A percentile compares a stretch with the other conserved stretches of the same genome.
These are phyloP conservation scores for Sipha flava DNA, from an alignment of 1,140 invertebrate species.

Conservation along the genomic window DNA sequence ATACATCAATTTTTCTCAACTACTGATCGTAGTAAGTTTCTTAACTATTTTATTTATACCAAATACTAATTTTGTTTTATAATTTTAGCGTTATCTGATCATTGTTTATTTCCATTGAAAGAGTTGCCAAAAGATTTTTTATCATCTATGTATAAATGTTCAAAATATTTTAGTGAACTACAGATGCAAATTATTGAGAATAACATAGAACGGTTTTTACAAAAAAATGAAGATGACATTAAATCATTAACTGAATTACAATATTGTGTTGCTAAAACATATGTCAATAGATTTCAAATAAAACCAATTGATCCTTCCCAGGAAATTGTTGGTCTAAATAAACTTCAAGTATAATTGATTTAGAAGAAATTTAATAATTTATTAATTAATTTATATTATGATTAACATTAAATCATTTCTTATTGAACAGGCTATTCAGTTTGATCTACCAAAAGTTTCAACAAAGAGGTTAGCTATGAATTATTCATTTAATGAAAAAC, in stretches of 20 bases:
- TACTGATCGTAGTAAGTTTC: conserved; percentile 1
- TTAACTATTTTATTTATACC: background rate
- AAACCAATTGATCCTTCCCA: background rate
- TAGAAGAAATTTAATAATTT: background rate
- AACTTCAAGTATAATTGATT: background rate
- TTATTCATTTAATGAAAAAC: conserved; percentile 18
- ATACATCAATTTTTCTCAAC: background rate
- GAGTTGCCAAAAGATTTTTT: conserved; percentile 14
- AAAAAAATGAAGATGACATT: background rate
- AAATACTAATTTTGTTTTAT: background rate
- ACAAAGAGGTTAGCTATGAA: background rate
- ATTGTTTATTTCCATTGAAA: conserved; percentile 2
- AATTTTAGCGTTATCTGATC: background rate
- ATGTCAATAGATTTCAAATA: background rate
- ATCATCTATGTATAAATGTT: conserved; percentile 8
- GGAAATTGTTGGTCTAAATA: conserved; percentile 16
- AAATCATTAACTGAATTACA: background rate
- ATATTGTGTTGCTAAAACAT: background rate
- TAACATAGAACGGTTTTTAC: background rate
- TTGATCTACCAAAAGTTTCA: conserved; percentile 4
- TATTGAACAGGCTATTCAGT: background rate
- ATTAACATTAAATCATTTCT: no score
- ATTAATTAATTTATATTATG: background rate
- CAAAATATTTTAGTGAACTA: conserved; percentile 23
- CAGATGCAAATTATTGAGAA: conserved; percentile 11